Evolutionary conservation across 92 coral and sea anemone genomes (phyloP).

Genomic region (Palythoa caribaeorum): DNA sequence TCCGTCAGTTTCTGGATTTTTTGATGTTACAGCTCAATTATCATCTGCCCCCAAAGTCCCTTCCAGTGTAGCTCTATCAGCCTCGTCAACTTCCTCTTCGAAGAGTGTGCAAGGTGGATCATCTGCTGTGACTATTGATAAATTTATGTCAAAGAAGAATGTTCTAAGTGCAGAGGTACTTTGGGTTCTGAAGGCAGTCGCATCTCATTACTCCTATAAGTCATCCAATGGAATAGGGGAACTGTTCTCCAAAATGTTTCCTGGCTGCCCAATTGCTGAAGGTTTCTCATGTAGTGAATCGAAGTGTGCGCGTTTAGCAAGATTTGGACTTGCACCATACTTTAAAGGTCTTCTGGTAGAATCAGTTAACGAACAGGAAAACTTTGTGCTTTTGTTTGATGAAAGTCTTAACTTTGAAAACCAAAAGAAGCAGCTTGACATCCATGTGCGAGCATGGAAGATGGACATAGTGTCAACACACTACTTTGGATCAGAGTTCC

Average conservation of each 20-base stretch:
- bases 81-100: constrained; percentile 36
- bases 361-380: constrained; percentile 35
- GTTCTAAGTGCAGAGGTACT: constrained; percentile 57
- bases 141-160: constrained; percentile 42
- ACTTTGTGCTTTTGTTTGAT: constrained; percentile 54
- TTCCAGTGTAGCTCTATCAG: constrained; percentile 16
- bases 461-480: constrained; percentile 44
- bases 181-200: constrained; percentile 45
- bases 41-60: constrained; percentile 24
- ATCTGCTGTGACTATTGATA: constrained; percentile 43
- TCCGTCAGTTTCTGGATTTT: constrained; percentile 18
- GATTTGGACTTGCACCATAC: constrained; percentile 24
- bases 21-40: constrained; percentile 8
- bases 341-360: constrained; percentile 38
- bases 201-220: constrained; percentile 41
- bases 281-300: constrained; percentile 34
- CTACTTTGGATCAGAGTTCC: constrained; percentile 52
- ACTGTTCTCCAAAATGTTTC: constrained; percentile 45
- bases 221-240: constrained; percentile 43
- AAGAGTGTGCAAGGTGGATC: constrained; percentile 36
- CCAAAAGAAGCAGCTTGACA: constrained; percentile 46
- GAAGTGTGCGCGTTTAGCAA: constrained; percentile 38
- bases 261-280: constrained; percentile 45
- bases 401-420: constrained; percentile 50
- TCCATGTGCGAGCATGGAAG: constrained; percentile 41